These are phyloP conservation scores for Myrmecobius fasciatus DNA, from an alignment of 2,113 vertebrate genomes.

Conservation along the genomic window DNA sequence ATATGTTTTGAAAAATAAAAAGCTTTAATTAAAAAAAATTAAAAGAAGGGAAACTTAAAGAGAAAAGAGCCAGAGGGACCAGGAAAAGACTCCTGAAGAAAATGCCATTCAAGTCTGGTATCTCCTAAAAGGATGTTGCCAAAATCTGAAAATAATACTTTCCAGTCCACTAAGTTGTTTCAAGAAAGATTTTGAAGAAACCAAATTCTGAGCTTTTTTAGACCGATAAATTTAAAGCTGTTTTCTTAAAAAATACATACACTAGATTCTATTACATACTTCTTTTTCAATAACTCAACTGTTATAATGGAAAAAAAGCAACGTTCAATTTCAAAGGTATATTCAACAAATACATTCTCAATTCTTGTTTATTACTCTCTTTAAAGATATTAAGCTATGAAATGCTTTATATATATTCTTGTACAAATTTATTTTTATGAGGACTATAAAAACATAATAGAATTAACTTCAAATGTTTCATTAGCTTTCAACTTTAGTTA, in stretches of 20 bases:
- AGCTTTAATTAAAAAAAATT: too few species aligned
- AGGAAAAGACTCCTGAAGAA: constrained; percentile 39
- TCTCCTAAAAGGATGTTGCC: constrained; percentile 42
- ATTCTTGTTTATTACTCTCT: constrained; percentile 20
- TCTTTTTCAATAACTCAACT: constrained; percentile 17
- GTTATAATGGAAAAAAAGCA: constrained; percentile 22
- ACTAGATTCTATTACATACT: constrained; percentile 1
- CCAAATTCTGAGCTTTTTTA: constrained; percentile 7
- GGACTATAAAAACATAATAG: constrained; percentile 33
- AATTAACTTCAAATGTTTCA: constrained; percentile 34
- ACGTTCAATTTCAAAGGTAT: constrained; percentile 30
- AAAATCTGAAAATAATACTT: constrained; percentile 41
- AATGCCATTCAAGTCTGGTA: neutral
- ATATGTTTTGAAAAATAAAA: too few species aligned
- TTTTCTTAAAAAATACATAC: constrained; percentile 49
- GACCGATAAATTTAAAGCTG: constrained; percentile 24
- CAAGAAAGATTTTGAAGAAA: constrained; percentile 21
- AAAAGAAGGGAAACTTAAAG: neutral
- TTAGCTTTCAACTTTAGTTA: neutral
- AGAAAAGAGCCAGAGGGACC: neutral
- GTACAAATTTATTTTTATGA: constrained; percentile 37
- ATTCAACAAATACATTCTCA: constrained; percentile 33
- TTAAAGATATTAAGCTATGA: constrained; percentile 14
- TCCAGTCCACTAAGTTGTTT: constrained; percentile 44
- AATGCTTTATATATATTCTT: constrained; percentile 33